Evolutionary conservation across 1,140 invertebrate species (phyloP).

Genomic region (Tenebrio molitor): DNA sequence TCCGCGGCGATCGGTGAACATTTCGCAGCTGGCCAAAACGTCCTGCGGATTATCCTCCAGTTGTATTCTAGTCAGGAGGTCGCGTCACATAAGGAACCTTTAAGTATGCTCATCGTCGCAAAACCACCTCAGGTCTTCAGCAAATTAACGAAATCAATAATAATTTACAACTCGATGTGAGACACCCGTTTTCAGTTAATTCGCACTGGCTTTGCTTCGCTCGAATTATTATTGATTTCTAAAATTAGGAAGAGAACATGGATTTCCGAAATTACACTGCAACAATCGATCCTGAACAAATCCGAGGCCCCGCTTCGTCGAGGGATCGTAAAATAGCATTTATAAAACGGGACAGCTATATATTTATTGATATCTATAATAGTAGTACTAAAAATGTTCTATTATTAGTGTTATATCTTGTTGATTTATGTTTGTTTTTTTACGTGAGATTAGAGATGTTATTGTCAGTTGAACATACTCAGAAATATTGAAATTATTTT

Average conservation of each 20-base stretch:
- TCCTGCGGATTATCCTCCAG: conserved; percentile 82
- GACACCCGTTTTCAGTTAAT: conserved; percentile 18
- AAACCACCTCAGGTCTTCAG: conserved; percentile 53
- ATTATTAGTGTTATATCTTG: conserved; percentile 33
- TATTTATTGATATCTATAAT: conserved; percentile 14
- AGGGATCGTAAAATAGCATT: conserved; percentile 17
- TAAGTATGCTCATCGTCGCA: conserved; percentile 54
- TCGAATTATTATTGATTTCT: conserved; percentile 7
- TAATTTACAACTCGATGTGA: conserved; percentile 23
- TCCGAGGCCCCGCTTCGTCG: background rate
- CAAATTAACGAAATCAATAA: conserved; percentile 11
- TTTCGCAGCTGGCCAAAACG: conserved; percentile 83
- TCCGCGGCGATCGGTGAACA: conserved; percentile 78
- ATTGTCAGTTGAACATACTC: conserved; percentile 25
- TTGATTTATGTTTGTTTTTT: conserved; percentile 30
- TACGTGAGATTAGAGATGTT: conserved; percentile 15
- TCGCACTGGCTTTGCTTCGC: conserved; percentile 15
- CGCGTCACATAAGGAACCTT: conserved; percentile 63
- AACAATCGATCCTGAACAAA: background rate
- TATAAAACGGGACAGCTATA: conserved; percentile 12
- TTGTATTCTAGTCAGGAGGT: conserved; percentile 75
- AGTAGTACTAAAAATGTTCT: conserved; percentile 3
- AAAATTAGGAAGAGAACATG: background rate
- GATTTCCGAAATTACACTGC: conserved; percentile 8
- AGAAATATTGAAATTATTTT: conserved; percentile 27